A percentile compares a stretch with the other conserved stretches of the same genome.
Evolutionary conservation across 2,797 vertebrate species (phyloP).

Genomic region (Perodicticus potto): DNA sequence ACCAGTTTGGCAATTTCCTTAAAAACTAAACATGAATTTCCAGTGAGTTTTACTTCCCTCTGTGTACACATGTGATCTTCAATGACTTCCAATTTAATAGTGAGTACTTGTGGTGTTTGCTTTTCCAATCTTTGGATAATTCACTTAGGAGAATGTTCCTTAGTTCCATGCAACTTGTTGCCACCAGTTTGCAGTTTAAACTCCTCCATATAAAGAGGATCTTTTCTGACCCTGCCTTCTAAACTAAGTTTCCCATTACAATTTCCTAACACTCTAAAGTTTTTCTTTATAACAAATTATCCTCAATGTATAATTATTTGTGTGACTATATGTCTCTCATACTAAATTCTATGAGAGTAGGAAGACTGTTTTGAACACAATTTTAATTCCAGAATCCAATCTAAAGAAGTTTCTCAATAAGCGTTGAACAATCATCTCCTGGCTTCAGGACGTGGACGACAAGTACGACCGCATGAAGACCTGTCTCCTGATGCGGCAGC

Average conservation of each 20-base stretch:
- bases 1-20: not conserved
- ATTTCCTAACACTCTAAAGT: not conserved
- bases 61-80: no score
- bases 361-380: not conserved
- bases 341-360: not conserved
- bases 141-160: no score
- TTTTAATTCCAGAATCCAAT: not conserved
- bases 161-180: no score
- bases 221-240: not conserved
- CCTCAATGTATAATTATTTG: not conserved
- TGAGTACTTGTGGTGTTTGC: no score
- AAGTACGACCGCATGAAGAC: no score
- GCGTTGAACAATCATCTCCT: no score
- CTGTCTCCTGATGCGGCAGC: constrained; percentile 98
- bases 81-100: no score
- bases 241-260: not conserved
- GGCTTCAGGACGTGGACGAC: no score
- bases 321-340: not conserved
- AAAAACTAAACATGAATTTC: not conserved
- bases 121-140: no score
- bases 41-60: no score
- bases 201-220: not conserved
- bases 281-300: not conserved
- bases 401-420: constrained; percentile 2
- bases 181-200: not conserved